Conservation (phyloP, 1,140 invertebrate genomes). For the Brachionus rotundiformis region DNA sequence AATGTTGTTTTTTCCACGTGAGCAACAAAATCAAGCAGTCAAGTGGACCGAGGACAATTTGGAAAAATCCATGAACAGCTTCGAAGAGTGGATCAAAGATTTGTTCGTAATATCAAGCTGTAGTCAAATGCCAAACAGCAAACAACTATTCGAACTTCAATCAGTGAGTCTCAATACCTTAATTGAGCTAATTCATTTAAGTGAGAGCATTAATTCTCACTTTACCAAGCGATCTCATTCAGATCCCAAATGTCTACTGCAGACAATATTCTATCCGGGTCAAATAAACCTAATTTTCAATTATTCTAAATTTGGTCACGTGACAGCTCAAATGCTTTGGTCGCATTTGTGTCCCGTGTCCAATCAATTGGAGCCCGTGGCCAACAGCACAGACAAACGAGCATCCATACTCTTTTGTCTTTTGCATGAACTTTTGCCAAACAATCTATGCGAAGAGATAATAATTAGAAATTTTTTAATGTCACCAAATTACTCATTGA, state of each 20-base stretch:
- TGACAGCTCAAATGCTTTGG: constrained; percentile 39
- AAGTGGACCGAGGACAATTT: neutral
- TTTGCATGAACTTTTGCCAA: constrained; percentile 37
- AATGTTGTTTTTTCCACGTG: constrained; percentile 35
- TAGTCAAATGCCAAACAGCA: neutral
- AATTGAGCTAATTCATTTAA: constrained; percentile 16
- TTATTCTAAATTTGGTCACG: constrained; percentile 5
- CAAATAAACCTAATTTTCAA: constrained; percentile 28
- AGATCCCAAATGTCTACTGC: neutral
- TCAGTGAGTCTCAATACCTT: constrained; percentile 32
- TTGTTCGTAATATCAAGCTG: neutral
- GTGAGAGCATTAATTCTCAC: constrained; percentile 4
- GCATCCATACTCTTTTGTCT: constrained; percentile 19
- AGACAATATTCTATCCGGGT: neutral
- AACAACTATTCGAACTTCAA: constrained; percentile 37
- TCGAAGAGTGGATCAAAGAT: constrained; percentile 49
- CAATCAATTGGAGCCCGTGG: neutral
- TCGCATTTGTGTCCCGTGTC: neutral
- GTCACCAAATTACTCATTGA: neutral
- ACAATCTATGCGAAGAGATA: constrained; percentile 44
- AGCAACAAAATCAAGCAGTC: neutral
- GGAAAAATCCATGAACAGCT: neutral
- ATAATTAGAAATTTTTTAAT: constrained; percentile 24
- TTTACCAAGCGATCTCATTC: neutral
- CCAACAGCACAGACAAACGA: constrained; percentile 27